Evolutionary conservation across 64 coral and sea anemone genomes (phyloP).

Genomic region (Acropora tenuis): DNA sequence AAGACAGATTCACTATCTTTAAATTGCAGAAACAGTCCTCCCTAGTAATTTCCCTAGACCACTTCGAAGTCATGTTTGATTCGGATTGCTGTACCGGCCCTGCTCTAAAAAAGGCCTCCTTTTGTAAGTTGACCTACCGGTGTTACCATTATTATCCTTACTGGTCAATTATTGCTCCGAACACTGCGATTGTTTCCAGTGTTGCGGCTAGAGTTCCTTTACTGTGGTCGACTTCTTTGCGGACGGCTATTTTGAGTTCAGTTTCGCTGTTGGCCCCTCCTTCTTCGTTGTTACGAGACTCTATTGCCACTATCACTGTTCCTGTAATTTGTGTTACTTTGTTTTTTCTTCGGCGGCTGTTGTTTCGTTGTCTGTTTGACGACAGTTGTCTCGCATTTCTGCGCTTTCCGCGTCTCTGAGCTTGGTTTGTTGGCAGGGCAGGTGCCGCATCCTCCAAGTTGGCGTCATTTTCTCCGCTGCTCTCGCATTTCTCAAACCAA

Average conservation of each 20-base stretch:
- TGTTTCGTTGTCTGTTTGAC: conserved; percentile 10
- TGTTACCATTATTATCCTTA: conserved; percentile 10
- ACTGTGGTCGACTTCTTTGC: conserved; percentile 13
- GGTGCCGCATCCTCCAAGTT: conserved; percentile 10
- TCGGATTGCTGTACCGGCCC: conserved; percentile 19
- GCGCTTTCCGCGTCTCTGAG: conserved; percentile 6
- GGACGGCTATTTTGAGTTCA: conserved; percentile 16
- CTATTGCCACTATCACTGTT: conserved; percentile 5
- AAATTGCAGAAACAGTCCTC: conserved; percentile 36
- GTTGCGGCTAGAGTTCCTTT: conserved; percentile 11
- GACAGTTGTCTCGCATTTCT: neutral
- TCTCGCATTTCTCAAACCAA: too few species aligned
- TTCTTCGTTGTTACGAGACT: conserved; percentile 13
- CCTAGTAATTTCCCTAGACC: conserved; percentile 21
- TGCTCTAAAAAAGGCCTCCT: too few species aligned
- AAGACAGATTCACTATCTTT: conserved; percentile 39
- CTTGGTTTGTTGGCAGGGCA: neutral
- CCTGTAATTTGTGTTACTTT: neutral
- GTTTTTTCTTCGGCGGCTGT: conserved; percentile 18
- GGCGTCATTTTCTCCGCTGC: conserved; percentile 3
- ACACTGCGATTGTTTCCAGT: conserved; percentile 4
- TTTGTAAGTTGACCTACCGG: too few species aligned
- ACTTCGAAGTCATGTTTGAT: conserved; percentile 32
- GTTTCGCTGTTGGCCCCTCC: conserved; percentile 4
- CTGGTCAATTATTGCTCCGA: conserved; percentile 1